phyloP scores from a whole-genome alignment of 2,113 vertebrate species.

The Chaetodon auriga region DNA sequence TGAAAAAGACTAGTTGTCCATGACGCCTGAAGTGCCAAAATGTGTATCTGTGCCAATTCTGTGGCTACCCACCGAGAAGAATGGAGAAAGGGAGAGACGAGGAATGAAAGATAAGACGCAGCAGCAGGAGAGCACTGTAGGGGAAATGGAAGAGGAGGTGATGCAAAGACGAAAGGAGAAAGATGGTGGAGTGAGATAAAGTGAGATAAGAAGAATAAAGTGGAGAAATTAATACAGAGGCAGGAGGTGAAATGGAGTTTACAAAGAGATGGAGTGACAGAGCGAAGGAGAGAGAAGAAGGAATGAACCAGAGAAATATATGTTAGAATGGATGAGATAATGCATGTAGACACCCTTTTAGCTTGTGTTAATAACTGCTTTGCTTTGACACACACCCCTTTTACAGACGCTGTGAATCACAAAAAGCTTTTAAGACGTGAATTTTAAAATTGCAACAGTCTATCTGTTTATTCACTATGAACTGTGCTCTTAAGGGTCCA shows the following conservation, averaged over 20 bases:
- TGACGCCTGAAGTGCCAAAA: constrained; percentile 30
- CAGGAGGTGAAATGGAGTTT: constrained; percentile 20
- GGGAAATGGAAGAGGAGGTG: constrained; percentile 34
- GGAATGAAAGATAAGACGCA: constrained; percentile 41
- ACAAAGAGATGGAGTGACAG: constrained; percentile 13
- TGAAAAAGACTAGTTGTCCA: constrained; percentile 61
- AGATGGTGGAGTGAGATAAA: constrained; percentile 17
- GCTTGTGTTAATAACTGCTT: neutral
- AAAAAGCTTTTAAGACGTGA: constrained; percentile 4
- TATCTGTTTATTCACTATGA: neutral
- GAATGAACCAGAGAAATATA: neutral
- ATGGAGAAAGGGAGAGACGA: constrained; percentile 23
- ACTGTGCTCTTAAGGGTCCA: neutral
- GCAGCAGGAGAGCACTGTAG: constrained; percentile 29
- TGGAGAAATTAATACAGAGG: constrained; percentile 41
- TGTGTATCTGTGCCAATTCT: constrained; percentile 47
- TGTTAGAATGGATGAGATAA: neutral
- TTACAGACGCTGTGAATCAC: constrained; percentile 3
- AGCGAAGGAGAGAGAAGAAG: neutral
- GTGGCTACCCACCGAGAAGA: constrained; percentile 29
- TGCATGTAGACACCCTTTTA: neutral
- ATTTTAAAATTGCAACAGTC: neutral
- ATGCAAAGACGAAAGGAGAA: constrained; percentile 27
- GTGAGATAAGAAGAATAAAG: constrained; percentile 44
- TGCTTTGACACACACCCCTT: neutral